These are phyloP conservation scores for Tiaroga cobitis DNA, from an alignment of 2,797 vertebrate species.

Conservation along the genomic window DNA sequence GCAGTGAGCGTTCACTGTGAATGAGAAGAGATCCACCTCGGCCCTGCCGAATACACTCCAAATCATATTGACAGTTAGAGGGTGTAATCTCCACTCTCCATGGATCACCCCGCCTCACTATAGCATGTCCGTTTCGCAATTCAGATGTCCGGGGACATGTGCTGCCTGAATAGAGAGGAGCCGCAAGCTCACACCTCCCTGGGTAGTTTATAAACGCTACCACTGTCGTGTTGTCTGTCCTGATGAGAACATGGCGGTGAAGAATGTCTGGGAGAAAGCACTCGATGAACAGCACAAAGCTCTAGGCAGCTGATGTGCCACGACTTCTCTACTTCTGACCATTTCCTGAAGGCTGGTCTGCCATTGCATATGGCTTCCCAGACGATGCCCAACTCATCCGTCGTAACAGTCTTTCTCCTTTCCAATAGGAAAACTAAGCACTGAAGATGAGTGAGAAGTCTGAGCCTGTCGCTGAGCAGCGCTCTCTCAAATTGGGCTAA, in stretches of 20 bases:
- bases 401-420: not conserved
- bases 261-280: not conserved
- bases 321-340: not conserved
- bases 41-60: not conserved
- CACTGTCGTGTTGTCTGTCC: not conserved
- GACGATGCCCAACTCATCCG: not conserved
- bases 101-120: not conserved
- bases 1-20: not conserved
- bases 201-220: not conserved
- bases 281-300: not conserved
- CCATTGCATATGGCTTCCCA: not conserved
- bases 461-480: not conserved
- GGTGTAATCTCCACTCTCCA: not conserved
- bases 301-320: not conserved
- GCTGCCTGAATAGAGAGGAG: too few species aligned
- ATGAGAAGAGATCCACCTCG: not conserved
- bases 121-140: not conserved
- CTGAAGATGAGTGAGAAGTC: not conserved
- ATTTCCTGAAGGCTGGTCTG: not conserved
- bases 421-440: not conserved
- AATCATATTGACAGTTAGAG: not conserved
- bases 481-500: not conserved
- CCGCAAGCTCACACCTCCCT: too few species aligned
- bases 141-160: too few species aligned
- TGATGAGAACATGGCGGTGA: not conserved